These are phyloP conservation scores for Amphiprion ocellaris DNA, from an alignment of 2,113 vertebrate genomes.

Conservation along the genomic window DNA sequence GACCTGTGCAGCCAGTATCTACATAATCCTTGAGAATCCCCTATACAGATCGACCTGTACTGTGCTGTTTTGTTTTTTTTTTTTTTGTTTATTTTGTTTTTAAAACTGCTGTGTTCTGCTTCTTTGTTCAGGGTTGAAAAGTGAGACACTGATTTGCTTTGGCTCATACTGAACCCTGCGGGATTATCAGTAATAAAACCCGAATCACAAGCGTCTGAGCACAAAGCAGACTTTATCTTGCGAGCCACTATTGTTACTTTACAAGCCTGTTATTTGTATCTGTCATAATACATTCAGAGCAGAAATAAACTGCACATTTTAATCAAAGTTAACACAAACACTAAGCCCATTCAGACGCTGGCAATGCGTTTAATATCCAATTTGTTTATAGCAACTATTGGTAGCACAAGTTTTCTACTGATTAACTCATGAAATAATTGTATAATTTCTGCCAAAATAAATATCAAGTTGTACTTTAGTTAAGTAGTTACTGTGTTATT, in stretches of 20 bases:
- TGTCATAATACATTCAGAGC: background rate
- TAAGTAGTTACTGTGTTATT: no score
- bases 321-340: no score
- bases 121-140: constrained; percentile 26
- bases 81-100: no score
- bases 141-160: constrained; percentile 23
- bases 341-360: no score
- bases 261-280: no score
- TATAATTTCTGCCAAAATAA: no score
- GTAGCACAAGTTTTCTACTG: background rate
- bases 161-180: constrained; percentile 5
- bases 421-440: no score
- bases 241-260: background rate
- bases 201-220: constrained; percentile 27
- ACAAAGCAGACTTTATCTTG: constrained; percentile 40
- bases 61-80: no score
- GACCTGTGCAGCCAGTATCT: background rate
- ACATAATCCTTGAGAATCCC: background rate
- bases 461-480: no score
- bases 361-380: no score
- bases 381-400: no score
- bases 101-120: no score
- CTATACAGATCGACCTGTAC: background rate
- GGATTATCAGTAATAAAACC: constrained; percentile 34
- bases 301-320: background rate